Evolutionary conservation across 2,888 invertebrate species (phyloP).

Genomic region (Microplitis manilae): DNA sequence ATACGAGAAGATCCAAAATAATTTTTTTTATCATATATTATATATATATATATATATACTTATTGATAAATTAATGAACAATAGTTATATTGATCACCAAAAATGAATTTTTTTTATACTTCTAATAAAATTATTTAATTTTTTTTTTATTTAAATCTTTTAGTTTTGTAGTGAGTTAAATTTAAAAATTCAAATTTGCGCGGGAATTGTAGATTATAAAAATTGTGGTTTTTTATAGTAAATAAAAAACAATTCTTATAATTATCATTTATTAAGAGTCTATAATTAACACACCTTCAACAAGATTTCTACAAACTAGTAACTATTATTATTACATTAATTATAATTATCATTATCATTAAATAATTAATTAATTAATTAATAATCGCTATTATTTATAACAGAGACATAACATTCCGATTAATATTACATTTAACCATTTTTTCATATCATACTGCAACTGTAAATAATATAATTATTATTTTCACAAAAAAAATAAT

Average conservation of each 20-base stretch:
- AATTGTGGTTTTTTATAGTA: neutral
- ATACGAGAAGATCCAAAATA: conserved; percentile 70
- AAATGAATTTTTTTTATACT: too few species aligned
- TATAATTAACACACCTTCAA: neutral
- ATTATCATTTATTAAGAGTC: conserved; percentile 44
- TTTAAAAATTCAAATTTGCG: too few species aligned
- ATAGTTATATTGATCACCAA: too few species aligned
- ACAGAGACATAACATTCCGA: conserved; percentile 55
- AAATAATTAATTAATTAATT: conserved; percentile 39
- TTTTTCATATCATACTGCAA: neutral
- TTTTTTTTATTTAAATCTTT: too few species aligned
- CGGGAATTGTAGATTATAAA: neutral
- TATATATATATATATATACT: too few species aligned
- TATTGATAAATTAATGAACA: too few species aligned
- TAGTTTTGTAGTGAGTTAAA: too few species aligned
- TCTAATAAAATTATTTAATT: too few species aligned
- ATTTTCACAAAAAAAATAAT: conserved; percentile 12
- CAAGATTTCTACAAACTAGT: neutral
- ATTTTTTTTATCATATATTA: conserved; percentile 16
- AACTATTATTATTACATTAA: conserved; percentile 57
- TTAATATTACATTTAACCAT: conserved; percentile 19
- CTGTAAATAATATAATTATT: conserved; percentile 17
- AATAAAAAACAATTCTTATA: conserved; percentile 46
- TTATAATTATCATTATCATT: conserved; percentile 53
- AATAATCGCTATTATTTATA: conserved; percentile 33